These are phyloP conservation scores for Ectropis crepuscularia DNA, from an alignment of 2,888 invertebrate species.

Conservation along the genomic window DNA sequence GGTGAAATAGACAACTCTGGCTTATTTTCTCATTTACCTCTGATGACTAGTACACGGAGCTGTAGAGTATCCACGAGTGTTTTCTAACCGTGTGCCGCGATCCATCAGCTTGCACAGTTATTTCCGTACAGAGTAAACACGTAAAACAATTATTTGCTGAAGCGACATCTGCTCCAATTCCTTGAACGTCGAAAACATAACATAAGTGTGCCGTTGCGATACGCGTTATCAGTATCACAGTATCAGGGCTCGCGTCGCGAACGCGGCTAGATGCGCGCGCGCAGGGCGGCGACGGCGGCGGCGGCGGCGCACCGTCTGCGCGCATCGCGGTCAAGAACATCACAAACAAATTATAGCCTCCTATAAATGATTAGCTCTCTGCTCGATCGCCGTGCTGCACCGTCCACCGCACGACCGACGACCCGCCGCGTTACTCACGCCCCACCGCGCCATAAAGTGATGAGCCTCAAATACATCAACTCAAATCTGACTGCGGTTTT, in stretches of 20 bases:
- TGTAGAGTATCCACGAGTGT: too few species aligned
- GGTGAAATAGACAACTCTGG: too few species aligned
- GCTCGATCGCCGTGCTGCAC: conserved; percentile 21
- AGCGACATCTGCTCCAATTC: conserved; percentile 23
- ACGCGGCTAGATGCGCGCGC: conserved; percentile 33
- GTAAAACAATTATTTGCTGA: conserved; percentile 30
- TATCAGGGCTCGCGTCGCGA: conserved; percentile 25
- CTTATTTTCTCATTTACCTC: too few species aligned
- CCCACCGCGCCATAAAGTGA: conserved; percentile 8
- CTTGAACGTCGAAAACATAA: conserved; percentile 26
- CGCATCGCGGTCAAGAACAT: conserved; percentile 49
- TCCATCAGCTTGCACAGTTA: not conserved
- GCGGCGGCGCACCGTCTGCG: conserved; percentile 53
- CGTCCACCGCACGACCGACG: conserved; percentile 6
- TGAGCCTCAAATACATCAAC: conserved; percentile 19
- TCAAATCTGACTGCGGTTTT: conserved; percentile 35
- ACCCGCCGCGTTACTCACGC: conserved; percentile 25
- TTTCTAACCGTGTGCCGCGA: too few species aligned
- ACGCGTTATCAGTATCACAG: conserved; percentile 31
- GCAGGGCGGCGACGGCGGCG: conserved; percentile 37
- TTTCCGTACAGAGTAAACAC: conserved; percentile 23
- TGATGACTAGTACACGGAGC: too few species aligned
- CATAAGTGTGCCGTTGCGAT: conserved; percentile 35
- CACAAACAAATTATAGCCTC: conserved; percentile 33
- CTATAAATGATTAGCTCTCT: conserved; percentile 33